A percentile compares a stretch with the other conserved stretches of the same genome.
Conservation (phyloP, 2,113 vertebrate species). For the Clarias macrocephalus region DNA sequence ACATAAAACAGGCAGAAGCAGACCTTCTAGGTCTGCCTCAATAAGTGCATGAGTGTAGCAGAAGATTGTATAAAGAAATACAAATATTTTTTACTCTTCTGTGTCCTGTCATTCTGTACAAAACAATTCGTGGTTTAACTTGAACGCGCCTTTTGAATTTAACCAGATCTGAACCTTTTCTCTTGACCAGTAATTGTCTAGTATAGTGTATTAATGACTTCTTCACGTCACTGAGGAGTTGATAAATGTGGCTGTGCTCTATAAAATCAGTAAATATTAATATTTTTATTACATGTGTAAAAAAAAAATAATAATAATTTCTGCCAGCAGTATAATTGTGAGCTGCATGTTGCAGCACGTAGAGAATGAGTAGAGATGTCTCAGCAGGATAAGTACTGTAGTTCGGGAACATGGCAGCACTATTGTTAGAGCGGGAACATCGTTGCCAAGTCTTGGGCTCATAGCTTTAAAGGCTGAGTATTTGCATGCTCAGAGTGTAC, state of each 20-base stretch:
- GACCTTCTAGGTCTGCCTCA: too few relatives aligned
- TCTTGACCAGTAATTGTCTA: neutral
- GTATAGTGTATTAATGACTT: neutral
- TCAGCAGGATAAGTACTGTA: constrained; percentile 27
- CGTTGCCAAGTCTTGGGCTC: constrained; percentile 17
- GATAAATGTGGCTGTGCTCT: neutral
- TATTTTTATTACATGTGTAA: too few relatives aligned
- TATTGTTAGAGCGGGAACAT: constrained; percentile 28
- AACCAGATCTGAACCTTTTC: neutral
- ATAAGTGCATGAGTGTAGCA: too few relatives aligned
- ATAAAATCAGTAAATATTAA: constrained; percentile 1
- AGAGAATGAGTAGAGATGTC: constrained; percentile 38
- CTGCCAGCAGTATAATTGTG: constrained; percentile 10
- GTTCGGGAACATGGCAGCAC: constrained; percentile 11
- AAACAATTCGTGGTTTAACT: too few relatives aligned
- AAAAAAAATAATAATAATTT: neutral
- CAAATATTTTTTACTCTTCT: too few relatives aligned
- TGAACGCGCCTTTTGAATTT: neutral
- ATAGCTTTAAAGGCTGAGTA: constrained; percentile 6
- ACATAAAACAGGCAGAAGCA: too few relatives aligned
- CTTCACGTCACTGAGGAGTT: neutral
- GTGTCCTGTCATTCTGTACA: too few relatives aligned
- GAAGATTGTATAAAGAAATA: too few relatives aligned
- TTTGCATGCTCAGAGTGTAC: neutral
- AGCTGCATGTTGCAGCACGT: constrained; percentile 46